phyloP scores from a whole-genome alignment of 2,113 vertebrate species.

The Ochotona curzoniae region DNA sequence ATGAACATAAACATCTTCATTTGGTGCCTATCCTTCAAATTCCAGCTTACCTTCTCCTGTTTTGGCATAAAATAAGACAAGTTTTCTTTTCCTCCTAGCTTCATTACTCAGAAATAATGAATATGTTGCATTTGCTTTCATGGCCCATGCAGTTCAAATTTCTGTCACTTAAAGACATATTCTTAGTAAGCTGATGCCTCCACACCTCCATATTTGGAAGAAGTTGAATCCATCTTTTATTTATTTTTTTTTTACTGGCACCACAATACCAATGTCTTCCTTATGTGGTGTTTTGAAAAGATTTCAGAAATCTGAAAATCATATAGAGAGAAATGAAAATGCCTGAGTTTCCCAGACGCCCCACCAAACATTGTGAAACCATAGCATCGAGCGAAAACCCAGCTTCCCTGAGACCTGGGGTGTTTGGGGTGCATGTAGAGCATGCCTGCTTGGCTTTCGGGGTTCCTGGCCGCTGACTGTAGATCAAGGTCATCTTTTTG shows the following conservation, averaged over 20 bases:
- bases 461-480: slow-evolving; percentile 8
- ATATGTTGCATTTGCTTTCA: background rate
- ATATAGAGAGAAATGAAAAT: slow-evolving; percentile 10
- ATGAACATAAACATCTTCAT: background rate
- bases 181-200: background rate
- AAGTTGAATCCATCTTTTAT: background rate
- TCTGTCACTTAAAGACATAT: background rate
- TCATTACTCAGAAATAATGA: background rate
- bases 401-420: slow-evolving; percentile 86
- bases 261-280: background rate
- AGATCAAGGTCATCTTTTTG: slow-evolving; percentile 20
- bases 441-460: slow-evolving; percentile 82
- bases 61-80: background rate
- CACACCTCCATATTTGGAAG: background rate
- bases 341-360: background rate
- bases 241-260: background rate
- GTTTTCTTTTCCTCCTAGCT: background rate
- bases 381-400: slow-evolving; percentile 64
- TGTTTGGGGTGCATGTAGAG: slow-evolving; percentile 69
- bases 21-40: background rate
- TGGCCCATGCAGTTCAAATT: background rate
- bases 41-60: background rate
- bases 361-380: background rate
- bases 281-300: slow-evolving; percentile 46
- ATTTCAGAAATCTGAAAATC: slow-evolving; percentile 52